Percentiles rank a stretch among this genome's conserved stretches.
These are phyloP conservation scores for Anableps anableps DNA, from an alignment of 2,797 vertebrate genomes.

Conservation along the genomic window DNA sequence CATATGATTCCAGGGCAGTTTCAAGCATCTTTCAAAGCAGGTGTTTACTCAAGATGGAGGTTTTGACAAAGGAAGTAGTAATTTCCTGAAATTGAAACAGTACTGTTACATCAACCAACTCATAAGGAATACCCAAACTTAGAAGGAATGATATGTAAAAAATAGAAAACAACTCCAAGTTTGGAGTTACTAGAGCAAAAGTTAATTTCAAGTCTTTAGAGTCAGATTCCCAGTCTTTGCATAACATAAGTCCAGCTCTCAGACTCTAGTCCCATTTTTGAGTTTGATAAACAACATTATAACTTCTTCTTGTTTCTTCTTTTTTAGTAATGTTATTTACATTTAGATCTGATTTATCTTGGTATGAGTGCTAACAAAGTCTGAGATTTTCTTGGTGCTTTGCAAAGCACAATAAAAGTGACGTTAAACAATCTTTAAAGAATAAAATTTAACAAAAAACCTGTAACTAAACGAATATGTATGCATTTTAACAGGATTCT, in stretches of 20 bases:
- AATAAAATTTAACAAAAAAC: not conserved
- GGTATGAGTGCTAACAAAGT: not conserved
- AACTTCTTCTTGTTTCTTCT: not conserved
- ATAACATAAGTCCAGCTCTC: not conserved
- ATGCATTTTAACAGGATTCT: not conserved
- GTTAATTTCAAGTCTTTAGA: not conserved
- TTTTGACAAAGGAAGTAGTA: not conserved
- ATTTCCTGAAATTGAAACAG: not conserved
- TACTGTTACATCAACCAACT: not conserved
- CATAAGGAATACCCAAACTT: not conserved
- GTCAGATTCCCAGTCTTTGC: not conserved
- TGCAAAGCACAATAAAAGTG: not conserved
- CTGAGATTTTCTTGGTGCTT: not conserved
- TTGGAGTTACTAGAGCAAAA: not conserved
- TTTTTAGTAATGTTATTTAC: not conserved
- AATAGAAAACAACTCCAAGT: not conserved
- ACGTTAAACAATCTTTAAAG: not conserved
- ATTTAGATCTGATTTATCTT: not conserved
- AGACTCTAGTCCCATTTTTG: not conserved
- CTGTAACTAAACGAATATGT: too few relatives aligned
- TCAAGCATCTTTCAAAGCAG: not conserved
- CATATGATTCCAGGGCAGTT: not conserved
- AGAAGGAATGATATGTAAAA: not conserved
- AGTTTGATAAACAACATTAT: not conserved
- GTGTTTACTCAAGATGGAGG: not conserved